phyloP scores from a whole-genome alignment of 53 echinoderm and acorn worm species.

The Hippasteria phrygiana region DNA sequence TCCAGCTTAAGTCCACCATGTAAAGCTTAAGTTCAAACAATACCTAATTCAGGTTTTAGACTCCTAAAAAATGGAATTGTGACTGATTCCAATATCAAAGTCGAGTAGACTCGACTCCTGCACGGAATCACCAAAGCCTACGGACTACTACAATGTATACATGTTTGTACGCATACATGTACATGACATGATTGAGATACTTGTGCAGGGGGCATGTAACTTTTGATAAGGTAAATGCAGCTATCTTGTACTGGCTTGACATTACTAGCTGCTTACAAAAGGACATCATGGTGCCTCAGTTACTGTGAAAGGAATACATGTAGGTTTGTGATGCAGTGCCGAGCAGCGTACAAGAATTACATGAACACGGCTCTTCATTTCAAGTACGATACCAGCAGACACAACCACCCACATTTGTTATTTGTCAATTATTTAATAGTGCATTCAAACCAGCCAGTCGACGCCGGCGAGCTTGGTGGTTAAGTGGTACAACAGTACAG shows the following conservation, averaged over 20 bases:
- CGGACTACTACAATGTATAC: background rate
- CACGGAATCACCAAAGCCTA: background rate
- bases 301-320: background rate
- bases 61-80: no score
- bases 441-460: no score
- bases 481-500: no score
- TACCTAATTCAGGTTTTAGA: no score
- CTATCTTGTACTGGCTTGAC: background rate
- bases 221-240: constrained; percentile 28
- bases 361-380: background rate
- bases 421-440: no score
- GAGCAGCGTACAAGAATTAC: background rate
- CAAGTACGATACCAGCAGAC: background rate
- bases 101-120: no score
- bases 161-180: background rate
- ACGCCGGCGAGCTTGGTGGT: no score
- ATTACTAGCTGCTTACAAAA: constrained; percentile 4
- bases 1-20: no score
- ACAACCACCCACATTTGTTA: no score
- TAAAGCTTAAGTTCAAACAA: no score
- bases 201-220: constrained; percentile 24
- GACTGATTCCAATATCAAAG: no score
- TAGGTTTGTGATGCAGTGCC: background rate
- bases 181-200: constrained; percentile 39
- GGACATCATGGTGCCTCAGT: background rate